Evolutionary conservation across 1,140 invertebrate species (phyloP).

Genomic region (Calosoma granatense): DNA sequence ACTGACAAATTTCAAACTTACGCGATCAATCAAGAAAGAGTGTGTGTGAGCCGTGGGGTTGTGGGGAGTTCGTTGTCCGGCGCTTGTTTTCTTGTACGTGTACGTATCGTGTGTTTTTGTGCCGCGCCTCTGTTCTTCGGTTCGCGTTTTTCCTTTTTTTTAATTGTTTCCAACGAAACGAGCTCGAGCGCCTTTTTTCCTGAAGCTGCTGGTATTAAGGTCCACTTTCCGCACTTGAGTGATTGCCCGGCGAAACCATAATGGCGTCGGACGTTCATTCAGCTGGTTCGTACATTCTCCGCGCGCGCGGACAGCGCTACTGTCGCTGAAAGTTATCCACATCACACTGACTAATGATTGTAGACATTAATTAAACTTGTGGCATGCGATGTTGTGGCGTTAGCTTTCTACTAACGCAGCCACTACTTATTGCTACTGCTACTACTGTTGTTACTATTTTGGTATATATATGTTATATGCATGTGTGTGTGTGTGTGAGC

Average conservation of each 20-base stretch:
- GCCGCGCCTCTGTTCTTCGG: not conserved
- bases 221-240: conserved; percentile 5
- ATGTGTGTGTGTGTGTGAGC: no score
- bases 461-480: not conserved
- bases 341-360: conserved; percentile 7
- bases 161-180: not conserved
- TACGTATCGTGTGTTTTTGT: not conserved
- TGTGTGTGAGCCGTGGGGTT: no score
- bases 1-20: not conserved
- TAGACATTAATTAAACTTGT: conserved; percentile 6
- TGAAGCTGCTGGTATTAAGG: not conserved
- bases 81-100: not conserved
- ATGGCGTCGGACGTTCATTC: not conserved
- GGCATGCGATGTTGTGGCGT: conserved; percentile 3
- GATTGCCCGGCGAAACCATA: conserved; percentile 1
- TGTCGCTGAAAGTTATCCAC: conserved; percentile 3
- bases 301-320: not conserved
- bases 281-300: not conserved
- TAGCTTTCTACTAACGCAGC: no score
- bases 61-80: not conserved
- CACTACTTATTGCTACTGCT: no score
- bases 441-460: no score
- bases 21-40: not conserved
- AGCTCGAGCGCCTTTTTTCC: not conserved
- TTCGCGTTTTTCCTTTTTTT: not conserved